These are phyloP conservation scores for Mesocricetus auratus DNA, from an alignment of 2,113 vertebrate species.

Conservation along the genomic window DNA sequence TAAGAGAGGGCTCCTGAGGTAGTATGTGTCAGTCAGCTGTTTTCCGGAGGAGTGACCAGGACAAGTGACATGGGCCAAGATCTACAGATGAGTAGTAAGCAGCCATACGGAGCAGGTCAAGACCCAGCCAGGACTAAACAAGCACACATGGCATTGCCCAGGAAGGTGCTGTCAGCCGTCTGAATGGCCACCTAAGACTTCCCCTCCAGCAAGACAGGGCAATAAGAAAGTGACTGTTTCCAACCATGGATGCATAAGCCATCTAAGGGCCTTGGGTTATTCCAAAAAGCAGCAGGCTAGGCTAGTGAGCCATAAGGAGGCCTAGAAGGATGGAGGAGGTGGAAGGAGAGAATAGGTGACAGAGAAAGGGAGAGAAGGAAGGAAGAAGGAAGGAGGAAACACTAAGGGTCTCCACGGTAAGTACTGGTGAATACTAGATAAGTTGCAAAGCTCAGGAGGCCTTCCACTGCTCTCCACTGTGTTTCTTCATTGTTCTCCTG, in stretches of 20 bases:
- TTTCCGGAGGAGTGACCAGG: not conserved
- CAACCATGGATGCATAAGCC: not conserved
- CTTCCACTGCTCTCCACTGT: not conserved
- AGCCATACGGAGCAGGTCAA: not conserved
- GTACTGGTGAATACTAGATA: not conserved
- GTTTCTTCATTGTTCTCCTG: not conserved
- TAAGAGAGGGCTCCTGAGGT: not conserved
- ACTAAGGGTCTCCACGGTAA: not conserved
- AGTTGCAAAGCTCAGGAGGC: not conserved
- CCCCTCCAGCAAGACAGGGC: not conserved
- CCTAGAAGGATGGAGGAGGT: too few species aligned
- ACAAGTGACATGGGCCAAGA: not conserved
- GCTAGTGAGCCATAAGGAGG: not conserved
- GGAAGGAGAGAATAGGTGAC: not conserved
- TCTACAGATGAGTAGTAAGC: not conserved
- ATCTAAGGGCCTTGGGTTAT: not conserved
- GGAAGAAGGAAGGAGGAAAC: not conserved
- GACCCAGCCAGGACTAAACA: not conserved
- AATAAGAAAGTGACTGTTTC: not conserved
- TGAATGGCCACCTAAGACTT: not conserved
- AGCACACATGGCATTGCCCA: rapidly evolving
- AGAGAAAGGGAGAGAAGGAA: too few species aligned
- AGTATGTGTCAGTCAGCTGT: too few species aligned
- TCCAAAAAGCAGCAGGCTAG: not conserved
- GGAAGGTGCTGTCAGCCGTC: not conserved